phyloP scores from a whole-genome alignment of 2,797 vertebrate species.

The Liparis tanakae region DNA sequence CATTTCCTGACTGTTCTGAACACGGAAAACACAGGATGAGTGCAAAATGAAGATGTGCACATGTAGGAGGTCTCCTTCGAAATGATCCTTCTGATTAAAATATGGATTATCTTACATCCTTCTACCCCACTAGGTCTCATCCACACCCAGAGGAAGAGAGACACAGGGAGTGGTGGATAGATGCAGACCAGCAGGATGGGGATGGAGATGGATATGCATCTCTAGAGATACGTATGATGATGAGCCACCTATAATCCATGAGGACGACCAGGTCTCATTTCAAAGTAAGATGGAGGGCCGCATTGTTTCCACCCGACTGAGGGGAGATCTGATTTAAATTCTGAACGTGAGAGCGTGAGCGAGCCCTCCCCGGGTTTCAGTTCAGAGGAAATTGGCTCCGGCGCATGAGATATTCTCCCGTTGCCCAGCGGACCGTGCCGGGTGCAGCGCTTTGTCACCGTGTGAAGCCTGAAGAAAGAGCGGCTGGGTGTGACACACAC shows the following conservation, averaged over 20 bases:
- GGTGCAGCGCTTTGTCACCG: conserved; percentile 54
- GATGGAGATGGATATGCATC: conserved; percentile 64
- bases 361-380: conserved; percentile 86
- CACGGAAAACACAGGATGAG: background rate
- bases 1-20: conserved; percentile 19
- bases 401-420: conserved; percentile 89
- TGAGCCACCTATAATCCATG: conserved; percentile 77
- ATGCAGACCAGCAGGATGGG: conserved; percentile 54
- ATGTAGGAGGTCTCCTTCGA: conserved; percentile 46
- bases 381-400: conserved; percentile 93
- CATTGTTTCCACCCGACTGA: conserved; percentile 93
- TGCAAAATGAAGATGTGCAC: conserved; percentile 15
- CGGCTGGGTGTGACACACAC: conserved; percentile 32
- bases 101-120: conserved; percentile 60
- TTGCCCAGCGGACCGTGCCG: conserved; percentile 63
- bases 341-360: conserved; percentile 83
- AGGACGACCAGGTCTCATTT: conserved; percentile 85
- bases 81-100: conserved; percentile 63
- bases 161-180: conserved; percentile 35
- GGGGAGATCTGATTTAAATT: conserved; percentile 89
- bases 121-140: conserved; percentile 26
- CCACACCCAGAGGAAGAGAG: conserved; percentile 20
- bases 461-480: conserved; percentile 32
- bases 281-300: conserved; percentile 92
- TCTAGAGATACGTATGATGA: conserved; percentile 66